phyloP scores from a whole-genome alignment of 2,797 vertebrate genomes.

The Acrossocheilus fasciatus region DNA sequence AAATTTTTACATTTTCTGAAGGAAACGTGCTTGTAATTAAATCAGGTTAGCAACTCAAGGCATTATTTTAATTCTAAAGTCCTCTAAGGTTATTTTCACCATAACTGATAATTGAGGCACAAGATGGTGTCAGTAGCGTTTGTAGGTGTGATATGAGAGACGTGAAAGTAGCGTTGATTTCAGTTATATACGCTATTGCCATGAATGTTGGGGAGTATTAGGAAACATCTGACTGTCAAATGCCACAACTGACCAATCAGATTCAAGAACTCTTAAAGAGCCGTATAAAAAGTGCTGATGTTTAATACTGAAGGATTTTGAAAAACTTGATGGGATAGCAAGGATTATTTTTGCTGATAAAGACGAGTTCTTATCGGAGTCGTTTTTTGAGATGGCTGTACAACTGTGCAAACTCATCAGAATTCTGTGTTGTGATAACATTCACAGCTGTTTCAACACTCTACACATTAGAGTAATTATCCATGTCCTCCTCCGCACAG shows the following conservation, averaged over 20 bases:
- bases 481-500: slow-evolving; percentile 47
- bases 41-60: background rate
- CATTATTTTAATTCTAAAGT: background rate
- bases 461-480: slow-evolving; percentile 42
- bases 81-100: background rate
- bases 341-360: slow-evolving; percentile 2
- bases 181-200: background rate
- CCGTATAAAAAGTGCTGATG: background rate
- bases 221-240: background rate
- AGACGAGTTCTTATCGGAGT: background rate
- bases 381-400: background rate
- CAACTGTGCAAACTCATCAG: slow-evolving; percentile 36
- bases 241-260: background rate
- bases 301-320: background rate
- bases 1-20: background rate
- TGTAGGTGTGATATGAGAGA: background rate
- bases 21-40: background rate
- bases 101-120: background rate
- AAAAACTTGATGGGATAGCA: background rate
- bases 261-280: background rate
- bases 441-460: slow-evolving; percentile 33
- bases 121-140: background rate
- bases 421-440: slow-evolving; percentile 37
- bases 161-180: background rate
- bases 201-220: background rate